Conservation (phyloP, 2,888 invertebrate species). For the Leucoma salicis region DNA sequence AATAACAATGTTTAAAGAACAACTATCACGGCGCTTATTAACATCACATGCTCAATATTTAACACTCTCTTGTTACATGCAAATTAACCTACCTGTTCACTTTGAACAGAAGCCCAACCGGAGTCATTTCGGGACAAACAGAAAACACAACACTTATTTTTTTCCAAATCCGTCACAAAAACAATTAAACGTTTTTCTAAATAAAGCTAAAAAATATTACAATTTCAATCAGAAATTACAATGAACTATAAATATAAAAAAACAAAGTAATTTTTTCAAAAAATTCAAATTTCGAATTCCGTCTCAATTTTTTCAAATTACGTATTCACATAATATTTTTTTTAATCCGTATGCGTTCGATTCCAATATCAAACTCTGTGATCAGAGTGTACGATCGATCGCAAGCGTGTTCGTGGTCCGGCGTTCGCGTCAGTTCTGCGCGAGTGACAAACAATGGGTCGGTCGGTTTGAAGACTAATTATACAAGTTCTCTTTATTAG, state of each 20-base stretch:
- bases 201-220: constrained; percentile 1
- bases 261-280: background rate
- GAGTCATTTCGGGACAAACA: constrained; percentile 70
- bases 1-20: constrained; percentile 36
- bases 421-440: constrained; percentile 63
- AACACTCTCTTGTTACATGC: constrained; percentile 39
- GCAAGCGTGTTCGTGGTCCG: constrained; percentile 58
- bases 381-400: constrained; percentile 46
- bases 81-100: constrained; percentile 79
- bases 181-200: constrained; percentile 1
- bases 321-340: constrained; percentile 15
- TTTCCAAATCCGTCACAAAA: constrained; percentile 22
- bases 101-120: constrained; percentile 83
- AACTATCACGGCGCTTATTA: constrained; percentile 39
- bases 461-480: constrained; percentile 58
- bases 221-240: too few relatives aligned
- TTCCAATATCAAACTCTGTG: constrained; percentile 37
- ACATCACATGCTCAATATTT: constrained; percentile 55
- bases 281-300: too few relatives aligned
- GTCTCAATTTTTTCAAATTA: constrained; percentile 8
- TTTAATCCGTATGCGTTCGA: constrained; percentile 29
- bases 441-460: constrained; percentile 67
- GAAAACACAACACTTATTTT: constrained; percentile 40
- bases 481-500: constrained; percentile 58
- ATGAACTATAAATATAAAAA: too few relatives aligned